phyloP scores from a whole-genome alignment of 2,888 invertebrate species.

The Torymus auratus region DNA sequence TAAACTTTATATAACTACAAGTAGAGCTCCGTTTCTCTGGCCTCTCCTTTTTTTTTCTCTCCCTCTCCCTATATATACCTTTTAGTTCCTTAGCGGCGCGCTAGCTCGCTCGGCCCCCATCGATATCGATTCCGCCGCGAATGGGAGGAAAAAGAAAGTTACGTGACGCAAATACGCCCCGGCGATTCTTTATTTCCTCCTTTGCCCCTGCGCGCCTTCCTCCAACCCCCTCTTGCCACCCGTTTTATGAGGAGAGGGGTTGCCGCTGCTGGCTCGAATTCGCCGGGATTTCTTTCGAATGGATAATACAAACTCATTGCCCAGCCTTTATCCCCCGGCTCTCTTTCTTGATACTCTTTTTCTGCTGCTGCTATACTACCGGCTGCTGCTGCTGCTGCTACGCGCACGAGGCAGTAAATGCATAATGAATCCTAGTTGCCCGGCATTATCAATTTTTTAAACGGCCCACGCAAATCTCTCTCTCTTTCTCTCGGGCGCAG shows the following conservation, averaged over 20 bases:
- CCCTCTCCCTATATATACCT: slow-evolving; percentile 6
- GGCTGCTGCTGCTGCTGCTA: background rate
- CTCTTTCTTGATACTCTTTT: slow-evolving; percentile 44
- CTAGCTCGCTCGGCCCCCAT: slow-evolving; percentile 38
- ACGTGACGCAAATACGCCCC: slow-evolving; percentile 50
- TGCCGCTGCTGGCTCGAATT: slow-evolving; percentile 4
- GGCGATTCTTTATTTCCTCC: slow-evolving; percentile 48
- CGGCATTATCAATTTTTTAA: slow-evolving; percentile 50
- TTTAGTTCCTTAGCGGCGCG: slow-evolving; percentile 22
- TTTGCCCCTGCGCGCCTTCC: background rate
- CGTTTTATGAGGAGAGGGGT: slow-evolving; percentile 10
- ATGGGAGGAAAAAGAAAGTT: slow-evolving; percentile 49
- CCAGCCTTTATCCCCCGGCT: slow-evolving; percentile 34
- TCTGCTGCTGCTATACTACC: background rate
- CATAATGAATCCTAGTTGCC: slow-evolving; percentile 51
- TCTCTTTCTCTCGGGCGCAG: background rate
- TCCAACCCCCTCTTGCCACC: slow-evolving; percentile 5
- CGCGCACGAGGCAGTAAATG: slow-evolving; percentile 20
- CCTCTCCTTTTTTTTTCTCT: slow-evolving; percentile 16
- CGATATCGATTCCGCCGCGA: slow-evolving; percentile 63
- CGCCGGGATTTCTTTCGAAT: slow-evolving; percentile 29
- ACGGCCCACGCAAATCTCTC: background rate
- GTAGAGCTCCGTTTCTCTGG: slow-evolving; percentile 35
- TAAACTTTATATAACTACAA: slow-evolving; percentile 59
- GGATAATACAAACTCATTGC: slow-evolving; percentile 49